These are phyloP conservation scores for Cactoblastis cactorum DNA, from an alignment of 2,888 invertebrate genomes.

Conservation along the genomic window DNA sequence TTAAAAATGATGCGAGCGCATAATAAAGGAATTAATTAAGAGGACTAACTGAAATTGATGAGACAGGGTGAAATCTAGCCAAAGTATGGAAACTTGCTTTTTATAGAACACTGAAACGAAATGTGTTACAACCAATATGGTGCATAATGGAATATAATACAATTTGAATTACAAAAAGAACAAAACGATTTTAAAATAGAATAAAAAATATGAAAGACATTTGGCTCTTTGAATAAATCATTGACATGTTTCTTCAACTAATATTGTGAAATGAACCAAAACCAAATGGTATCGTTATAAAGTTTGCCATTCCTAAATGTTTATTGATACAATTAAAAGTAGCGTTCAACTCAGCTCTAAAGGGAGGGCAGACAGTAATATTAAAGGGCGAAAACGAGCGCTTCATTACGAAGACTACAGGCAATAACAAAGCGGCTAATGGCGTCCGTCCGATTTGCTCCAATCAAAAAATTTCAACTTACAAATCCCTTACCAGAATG, in stretches of 20 bases:
- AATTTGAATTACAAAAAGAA: too few relatives aligned
- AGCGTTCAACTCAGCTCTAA: slow-evolving; percentile 21
- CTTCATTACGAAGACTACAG: slow-evolving; percentile 72
- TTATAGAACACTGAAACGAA: too few relatives aligned
- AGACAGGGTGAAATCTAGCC: slow-evolving; percentile 62
- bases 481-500: slow-evolving; percentile 42
- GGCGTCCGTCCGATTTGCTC: slow-evolving; percentile 62
- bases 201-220: too few relatives aligned
- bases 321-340: not conserved
- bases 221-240: too few relatives aligned
- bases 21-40: slow-evolving; percentile 61
- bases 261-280: not conserved
- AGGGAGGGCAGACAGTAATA: slow-evolving; percentile 63
- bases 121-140: too few relatives aligned
- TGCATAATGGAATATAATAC: too few relatives aligned
- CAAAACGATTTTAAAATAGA: too few relatives aligned
- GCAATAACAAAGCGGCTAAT: slow-evolving; percentile 77
- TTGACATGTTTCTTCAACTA: not conserved
- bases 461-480: slow-evolving; percentile 53
- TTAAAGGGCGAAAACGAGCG: slow-evolving; percentile 73
- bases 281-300: not conserved
- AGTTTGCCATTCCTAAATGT: not conserved
- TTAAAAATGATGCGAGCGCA: slow-evolving; percentile 32
- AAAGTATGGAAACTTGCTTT: slow-evolving; percentile 32
- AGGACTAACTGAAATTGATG: slow-evolving; percentile 48